Evolutionary conservation across 1,140 invertebrate species (phyloP).

Genomic region (Drosophila watanabei): DNA sequence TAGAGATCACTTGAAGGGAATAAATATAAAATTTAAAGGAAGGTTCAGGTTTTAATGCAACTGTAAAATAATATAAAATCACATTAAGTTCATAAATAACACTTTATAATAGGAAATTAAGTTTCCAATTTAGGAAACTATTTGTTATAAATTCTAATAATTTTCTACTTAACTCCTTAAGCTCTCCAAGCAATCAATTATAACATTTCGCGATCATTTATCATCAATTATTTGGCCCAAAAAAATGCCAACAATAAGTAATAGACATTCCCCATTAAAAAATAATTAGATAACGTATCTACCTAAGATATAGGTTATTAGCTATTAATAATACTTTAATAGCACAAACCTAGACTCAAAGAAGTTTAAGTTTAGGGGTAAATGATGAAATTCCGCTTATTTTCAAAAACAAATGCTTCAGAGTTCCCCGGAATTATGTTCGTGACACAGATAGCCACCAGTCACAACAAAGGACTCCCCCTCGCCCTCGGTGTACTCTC

Average conservation of each 20-base stretch:
- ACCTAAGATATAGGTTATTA: background rate
- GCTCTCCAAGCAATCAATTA: conserved; percentile 3
- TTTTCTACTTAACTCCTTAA: background rate
- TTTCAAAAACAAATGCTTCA: background rate
- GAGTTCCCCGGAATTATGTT: conserved; percentile 26
- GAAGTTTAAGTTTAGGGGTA: too few species aligned
- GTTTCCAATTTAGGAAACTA: background rate
- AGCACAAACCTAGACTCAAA: background rate
- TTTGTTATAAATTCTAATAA: background rate
- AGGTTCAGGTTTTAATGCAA: too few species aligned
- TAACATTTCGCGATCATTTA: background rate
- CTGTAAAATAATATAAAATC: background rate
- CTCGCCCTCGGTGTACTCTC: background rate
- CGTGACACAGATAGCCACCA: conserved; percentile 11
- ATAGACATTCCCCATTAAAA: background rate
- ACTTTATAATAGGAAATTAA: background rate
- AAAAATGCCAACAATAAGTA: background rate
- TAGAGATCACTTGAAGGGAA: background rate
- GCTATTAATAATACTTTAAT: background rate
- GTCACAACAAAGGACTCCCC: conserved; percentile 7
- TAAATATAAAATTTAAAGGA: too few species aligned
- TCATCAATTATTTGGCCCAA: background rate
- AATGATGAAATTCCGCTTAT: too few species aligned
- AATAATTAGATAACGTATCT: background rate
- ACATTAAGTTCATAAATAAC: background rate